phyloP scores from a whole-genome alignment of 2,113 vertebrate genomes.

The Callocephalon fimbriatum region DNA sequence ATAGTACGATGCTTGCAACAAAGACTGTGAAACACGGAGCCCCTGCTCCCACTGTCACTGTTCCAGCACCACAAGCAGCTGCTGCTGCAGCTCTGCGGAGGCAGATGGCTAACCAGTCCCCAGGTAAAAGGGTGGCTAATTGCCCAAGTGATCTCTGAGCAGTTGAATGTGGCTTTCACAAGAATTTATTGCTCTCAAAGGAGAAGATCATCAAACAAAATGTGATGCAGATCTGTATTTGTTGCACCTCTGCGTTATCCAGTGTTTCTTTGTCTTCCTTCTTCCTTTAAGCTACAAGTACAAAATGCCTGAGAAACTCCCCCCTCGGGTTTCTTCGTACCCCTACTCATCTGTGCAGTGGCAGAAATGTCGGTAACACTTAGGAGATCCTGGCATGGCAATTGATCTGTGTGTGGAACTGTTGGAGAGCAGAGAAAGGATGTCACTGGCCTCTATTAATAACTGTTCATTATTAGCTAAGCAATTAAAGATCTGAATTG shows the following conservation, averaged over 20 bases:
- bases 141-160: not conserved
- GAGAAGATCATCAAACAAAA: not conserved
- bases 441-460: not conserved
- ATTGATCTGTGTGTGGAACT: not conserved
- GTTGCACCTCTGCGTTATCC: not conserved
- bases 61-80: constrained; percentile 90
- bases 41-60: constrained; percentile 79
- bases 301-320: not conserved
- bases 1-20: constrained; percentile 92
- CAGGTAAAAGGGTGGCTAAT: constrained; percentile 77
- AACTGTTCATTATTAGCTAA: not conserved
- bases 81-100: constrained; percentile 88
- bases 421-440: not conserved
- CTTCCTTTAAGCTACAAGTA: not conserved
- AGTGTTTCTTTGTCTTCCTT: not conserved
- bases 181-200: not conserved
- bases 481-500: not conserved
- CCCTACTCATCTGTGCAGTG: not conserved
- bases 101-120: constrained; percentile 88
- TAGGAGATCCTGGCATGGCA: not conserved
- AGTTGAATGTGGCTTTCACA: not conserved
- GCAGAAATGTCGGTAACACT: not conserved
- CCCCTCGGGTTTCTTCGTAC: not conserved
- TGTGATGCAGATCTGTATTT: not conserved
- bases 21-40: constrained; percentile 94